Evolutionary conservation across 1,140 invertebrate species (phyloP), one percentile per base, ranked within the genome.

Genomic region (Orius laevigatus): DNA sequence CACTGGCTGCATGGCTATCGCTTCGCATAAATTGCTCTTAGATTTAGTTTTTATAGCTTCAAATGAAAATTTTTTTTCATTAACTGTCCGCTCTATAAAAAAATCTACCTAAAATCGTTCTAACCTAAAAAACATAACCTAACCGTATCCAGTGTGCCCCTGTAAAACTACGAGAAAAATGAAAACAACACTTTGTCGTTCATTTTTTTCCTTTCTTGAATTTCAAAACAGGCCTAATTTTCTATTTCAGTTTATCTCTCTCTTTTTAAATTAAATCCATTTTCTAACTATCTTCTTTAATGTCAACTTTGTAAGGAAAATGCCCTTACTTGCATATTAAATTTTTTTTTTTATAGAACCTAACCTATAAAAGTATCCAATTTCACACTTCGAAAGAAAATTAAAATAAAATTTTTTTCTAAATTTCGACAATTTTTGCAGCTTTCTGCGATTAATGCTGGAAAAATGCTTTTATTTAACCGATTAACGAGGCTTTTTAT

Each of bases 361-460:
- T 46, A 46, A 46, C 35, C 9, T n/a, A 46, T 46, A 34, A 46
- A 46, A 31, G 32, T 16, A 16, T 46, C 44, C 35, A 46, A 46
- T 46, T 19, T 16, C 20, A 10, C 11, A 41, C n/a, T 16, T 39
- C 6, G 6, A 41, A 41, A 19, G 16, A 41, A 41, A 41, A 40
- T 40, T 16, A 40, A 40, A 40, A 16, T 16, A 19, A 3, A 41
- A 41, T 41, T 16, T 16, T 41, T 41, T 16, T 15, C 36, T 39
- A 16, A 39, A 39, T 39, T 39, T 39, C 36, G 18, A 19, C 20
- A 20, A 41, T 16, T 41, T 39, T 49, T 49, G 47, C 47, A 49
- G 47, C 47, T 49, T 49, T 31, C 38, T 31, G 47, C 47, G 33
- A 49, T 49, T 49, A 49, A 49, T 49, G 38, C 47, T 49, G 47